These are phyloP conservation scores for Mesitornis unicolor DNA, from an alignment of 2,113 vertebrate genomes.

Conservation along the genomic window DNA sequence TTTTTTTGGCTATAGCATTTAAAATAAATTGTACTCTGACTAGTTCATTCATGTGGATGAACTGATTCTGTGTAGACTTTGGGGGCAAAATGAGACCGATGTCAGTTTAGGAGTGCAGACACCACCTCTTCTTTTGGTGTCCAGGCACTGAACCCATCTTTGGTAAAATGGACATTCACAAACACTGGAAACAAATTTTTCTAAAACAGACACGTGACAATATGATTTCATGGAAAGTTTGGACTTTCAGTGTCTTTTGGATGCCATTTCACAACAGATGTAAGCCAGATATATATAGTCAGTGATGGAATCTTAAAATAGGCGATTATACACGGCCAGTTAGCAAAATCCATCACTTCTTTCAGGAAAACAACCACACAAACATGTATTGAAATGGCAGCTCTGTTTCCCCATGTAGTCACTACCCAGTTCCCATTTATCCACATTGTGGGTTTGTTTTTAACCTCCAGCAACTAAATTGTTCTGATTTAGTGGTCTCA, in stretches of 20 bases:
- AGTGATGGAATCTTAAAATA: background rate
- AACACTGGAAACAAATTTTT: background rate
- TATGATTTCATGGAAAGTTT: background rate
- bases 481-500: background rate
- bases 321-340: background rate
- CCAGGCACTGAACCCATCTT: background rate
- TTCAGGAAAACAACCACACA: background rate
- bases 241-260: background rate
- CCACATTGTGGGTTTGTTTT: background rate
- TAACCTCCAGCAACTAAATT: background rate
- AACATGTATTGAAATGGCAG: background rate
- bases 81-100: background rate
- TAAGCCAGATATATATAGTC: background rate
- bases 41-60: background rate
- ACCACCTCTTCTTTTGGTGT: background rate
- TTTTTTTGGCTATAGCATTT: background rate
- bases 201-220: background rate
- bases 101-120: background rate
- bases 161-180: background rate
- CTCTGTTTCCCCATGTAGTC: background rate
- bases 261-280: background rate
- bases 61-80: background rate
- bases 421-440: background rate
- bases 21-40: background rate
- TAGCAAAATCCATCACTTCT: background rate